phyloP scores from a whole-genome alignment of 2,888 invertebrate species.

The Galerucella nymphaeae region DNA sequence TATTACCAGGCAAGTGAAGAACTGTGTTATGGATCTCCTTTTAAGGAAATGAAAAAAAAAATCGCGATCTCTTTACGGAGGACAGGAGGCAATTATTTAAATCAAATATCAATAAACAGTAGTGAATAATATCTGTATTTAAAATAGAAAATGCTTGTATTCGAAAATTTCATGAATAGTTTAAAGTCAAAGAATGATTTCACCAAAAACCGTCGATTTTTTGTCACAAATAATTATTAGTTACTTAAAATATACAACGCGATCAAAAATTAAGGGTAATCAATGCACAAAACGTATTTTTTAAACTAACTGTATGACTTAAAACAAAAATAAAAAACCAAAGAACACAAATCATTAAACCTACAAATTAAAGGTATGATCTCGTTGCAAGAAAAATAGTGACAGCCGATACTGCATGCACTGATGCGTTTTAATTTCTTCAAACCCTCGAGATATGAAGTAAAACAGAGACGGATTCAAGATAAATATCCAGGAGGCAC shows the following conservation, averaged over 20 bases:
- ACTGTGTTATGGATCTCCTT: constrained; percentile 3
- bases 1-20: constrained; percentile 19
- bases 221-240: too few species aligned
- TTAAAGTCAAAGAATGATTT: too few species aligned
- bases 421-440: constrained; percentile 18
- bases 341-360: constrained; percentile 5
- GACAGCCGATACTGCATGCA: constrained; percentile 11
- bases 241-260: too few species aligned
- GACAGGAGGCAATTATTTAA: neutral
- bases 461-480: constrained; percentile 1
- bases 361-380: constrained; percentile 1
- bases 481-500: neutral
- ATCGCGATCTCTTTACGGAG: neutral
- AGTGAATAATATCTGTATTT: neutral
- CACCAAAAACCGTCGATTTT: too few species aligned
- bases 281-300: too few species aligned
- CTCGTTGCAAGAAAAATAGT: constrained; percentile 4
- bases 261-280: too few species aligned
- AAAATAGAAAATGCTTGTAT: too few species aligned
- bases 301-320: too few species aligned
- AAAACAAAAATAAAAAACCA: neutral
- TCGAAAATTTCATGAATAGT: too few species aligned
- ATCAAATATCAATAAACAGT: neutral
- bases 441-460: constrained; percentile 17
- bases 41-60: constrained; percentile 6